Conservation (phyloP, 1,140 invertebrate species). For the Hylaeus volcanicus region DNA sequence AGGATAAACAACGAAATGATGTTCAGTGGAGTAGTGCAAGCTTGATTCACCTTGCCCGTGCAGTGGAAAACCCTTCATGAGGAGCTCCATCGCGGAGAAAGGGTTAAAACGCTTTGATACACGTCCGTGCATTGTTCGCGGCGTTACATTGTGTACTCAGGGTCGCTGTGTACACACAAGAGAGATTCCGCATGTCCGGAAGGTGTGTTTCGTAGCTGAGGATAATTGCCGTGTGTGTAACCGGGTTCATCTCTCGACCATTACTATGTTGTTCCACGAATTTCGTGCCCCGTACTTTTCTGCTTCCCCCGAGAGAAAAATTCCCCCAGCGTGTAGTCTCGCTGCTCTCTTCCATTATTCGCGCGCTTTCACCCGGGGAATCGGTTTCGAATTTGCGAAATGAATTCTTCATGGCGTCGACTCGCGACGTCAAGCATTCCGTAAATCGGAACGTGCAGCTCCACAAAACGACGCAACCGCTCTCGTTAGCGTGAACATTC, state of each 20-base stretch:
- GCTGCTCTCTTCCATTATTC: neutral
- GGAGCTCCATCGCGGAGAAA: neutral
- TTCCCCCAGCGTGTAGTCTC: neutral
- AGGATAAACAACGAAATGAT: neutral
- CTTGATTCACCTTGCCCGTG: neutral
- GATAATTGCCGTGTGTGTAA: conserved; percentile 36
- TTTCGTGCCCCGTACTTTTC: conserved; percentile 12
- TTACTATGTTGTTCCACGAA: conserved; percentile 20
- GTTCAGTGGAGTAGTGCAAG: neutral
- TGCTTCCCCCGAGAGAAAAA: neutral
- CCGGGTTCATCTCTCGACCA: neutral
- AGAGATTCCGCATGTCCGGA: neutral
- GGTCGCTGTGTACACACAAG: neutral
- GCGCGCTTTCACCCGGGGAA: no score
- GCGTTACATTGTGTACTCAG: conserved; percentile 4
- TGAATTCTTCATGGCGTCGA: conserved; percentile 40
- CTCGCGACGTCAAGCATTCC: conserved; percentile 9
- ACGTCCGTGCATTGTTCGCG: neutral
- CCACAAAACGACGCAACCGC: no score
- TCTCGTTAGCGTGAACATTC: no score
- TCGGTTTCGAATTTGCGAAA: conserved; percentile 45
- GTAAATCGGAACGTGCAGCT: neutral
- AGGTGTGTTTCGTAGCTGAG: conserved; percentile 5
- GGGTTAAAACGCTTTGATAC: conserved; percentile 24
- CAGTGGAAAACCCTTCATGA: neutral